Conservation (phyloP, 1,140 invertebrate species). For the Drosophila hydei region DNA sequence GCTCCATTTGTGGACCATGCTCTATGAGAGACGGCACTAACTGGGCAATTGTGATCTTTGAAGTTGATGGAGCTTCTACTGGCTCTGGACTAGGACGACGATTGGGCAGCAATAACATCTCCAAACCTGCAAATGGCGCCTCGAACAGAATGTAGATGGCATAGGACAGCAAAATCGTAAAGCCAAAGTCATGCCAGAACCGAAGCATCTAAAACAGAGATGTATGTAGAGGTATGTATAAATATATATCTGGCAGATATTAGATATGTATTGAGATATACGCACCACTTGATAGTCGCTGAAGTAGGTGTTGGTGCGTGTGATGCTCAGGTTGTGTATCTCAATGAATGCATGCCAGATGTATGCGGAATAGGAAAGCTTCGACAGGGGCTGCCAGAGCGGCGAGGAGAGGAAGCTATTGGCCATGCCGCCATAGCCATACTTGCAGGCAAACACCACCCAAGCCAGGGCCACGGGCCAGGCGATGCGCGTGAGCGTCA, state of each 20-base stretch:
- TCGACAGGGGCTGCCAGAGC: constrained; percentile 85
- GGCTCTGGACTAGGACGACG: constrained; percentile 13
- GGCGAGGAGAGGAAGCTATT: constrained; percentile 84
- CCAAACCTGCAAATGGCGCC: constrained; percentile 55
- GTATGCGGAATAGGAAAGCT: constrained; percentile 85
- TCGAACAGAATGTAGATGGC: constrained; percentile 54
- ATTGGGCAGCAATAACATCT: constrained; percentile 35
- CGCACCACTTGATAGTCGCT: constrained; percentile 72
- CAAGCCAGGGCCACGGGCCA: constrained; percentile 88
- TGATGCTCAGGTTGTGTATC: constrained; percentile 30
- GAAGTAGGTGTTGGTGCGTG: constrained; percentile 59
- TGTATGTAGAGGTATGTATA: neutral
- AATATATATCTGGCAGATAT: neutral
- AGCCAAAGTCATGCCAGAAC: constrained; percentile 66
- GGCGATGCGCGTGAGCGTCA: constrained; percentile 86
- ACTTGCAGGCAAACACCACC: constrained; percentile 88
- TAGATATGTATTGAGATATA: neutral
- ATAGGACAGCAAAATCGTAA: constrained; percentile 55
- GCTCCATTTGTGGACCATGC: neutral
- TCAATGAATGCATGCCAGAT: constrained; percentile 83
- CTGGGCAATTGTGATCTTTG: neutral
- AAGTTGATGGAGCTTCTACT: neutral
- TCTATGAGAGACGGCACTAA: neutral
- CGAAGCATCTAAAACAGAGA: constrained; percentile 47
- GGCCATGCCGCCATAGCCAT: constrained; percentile 87